Conservation (phyloP, 1,140 invertebrate species). For the Drosophila kepulauana region DNA sequence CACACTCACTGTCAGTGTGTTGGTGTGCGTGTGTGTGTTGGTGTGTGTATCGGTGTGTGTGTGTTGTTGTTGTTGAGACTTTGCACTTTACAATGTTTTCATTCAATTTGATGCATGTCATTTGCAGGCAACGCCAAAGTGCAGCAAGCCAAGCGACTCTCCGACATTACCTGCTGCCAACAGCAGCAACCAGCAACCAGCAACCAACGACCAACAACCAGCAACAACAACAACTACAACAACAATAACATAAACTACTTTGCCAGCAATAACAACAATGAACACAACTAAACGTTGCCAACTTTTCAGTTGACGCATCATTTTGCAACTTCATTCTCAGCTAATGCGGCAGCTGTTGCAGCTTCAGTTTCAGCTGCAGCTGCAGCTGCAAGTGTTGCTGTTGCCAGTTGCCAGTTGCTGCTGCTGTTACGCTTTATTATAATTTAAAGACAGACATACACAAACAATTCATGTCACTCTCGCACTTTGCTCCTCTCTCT, state of each 20-base stretch:
- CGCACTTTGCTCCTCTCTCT: neutral
- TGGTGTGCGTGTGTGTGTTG: neutral
- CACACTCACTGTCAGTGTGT: neutral
- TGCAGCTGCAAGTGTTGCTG: neutral
- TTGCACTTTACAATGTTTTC: constrained; percentile 50
- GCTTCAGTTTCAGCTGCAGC: neutral
- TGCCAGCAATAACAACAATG: constrained; percentile 14
- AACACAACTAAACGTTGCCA: constrained; percentile 29
- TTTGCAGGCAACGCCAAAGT: constrained; percentile 13
- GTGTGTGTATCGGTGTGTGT: constrained; percentile 9
- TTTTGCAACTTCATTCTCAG: constrained; percentile 68
- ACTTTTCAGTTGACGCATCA: constrained; percentile 50
- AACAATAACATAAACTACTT: constrained; percentile 23
- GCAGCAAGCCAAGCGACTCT: constrained; percentile 6
- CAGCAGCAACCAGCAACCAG: neutral
- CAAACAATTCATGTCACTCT: constrained; percentile 4
- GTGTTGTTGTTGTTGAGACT: constrained; percentile 5
- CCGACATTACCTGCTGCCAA: constrained; percentile 27
- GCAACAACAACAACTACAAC: constrained; percentile 18
- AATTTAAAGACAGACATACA: constrained; percentile 55
- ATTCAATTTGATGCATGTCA: constrained; percentile 58
- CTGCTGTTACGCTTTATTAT: constrained; percentile 53
- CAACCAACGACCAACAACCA: neutral
- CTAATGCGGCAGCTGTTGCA: constrained; percentile 49
- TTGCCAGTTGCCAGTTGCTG: constrained; percentile 3